A percentile compares a stretch with the other conserved stretches of the same genome.
phyloP scores from a whole-genome alignment of 2,113 vertebrate genomes.

The Coryphaenoides rupestris region DNA sequence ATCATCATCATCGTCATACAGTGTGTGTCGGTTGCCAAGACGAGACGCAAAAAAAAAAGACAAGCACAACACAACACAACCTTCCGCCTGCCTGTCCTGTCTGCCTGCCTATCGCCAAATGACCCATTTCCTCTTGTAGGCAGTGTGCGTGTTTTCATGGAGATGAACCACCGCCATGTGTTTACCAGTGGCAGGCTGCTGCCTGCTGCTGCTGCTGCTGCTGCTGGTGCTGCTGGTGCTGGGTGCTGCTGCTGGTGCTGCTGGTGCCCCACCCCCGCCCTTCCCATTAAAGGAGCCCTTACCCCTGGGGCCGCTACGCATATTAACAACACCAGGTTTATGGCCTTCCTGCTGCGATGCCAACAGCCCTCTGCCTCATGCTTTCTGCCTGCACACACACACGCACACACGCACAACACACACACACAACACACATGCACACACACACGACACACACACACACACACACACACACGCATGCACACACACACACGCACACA shows the following conservation, averaged over 20 bases:
- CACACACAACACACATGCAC: too few species aligned
- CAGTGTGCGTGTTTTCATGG: slow-evolving; percentile 59
- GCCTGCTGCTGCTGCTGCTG: too few species aligned
- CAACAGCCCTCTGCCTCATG: slow-evolving; percentile 50
- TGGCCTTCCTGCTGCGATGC: slow-evolving; percentile 61
- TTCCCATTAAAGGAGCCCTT: slow-evolving; percentile 65
- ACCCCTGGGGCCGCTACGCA: slow-evolving; percentile 51
- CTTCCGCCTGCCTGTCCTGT: too few species aligned
- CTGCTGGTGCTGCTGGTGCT: too few species aligned
- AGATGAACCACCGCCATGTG: slow-evolving; percentile 60
- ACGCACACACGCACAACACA: too few species aligned
- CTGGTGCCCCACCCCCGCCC: too few species aligned
- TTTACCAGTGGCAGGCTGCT: slow-evolving; percentile 67
- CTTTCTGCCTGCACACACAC: too few species aligned
- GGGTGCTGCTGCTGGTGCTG: too few species aligned
- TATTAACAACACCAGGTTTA: slow-evolving; percentile 70
- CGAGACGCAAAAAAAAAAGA: slow-evolving; percentile 1
- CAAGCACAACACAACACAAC: slow-evolving; percentile 47
- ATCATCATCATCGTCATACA: too few species aligned
- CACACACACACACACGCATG: too few species aligned
- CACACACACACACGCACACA: too few species aligned
- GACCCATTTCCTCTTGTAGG: slow-evolving; percentile 58
- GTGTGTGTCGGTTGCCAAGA: slow-evolving; percentile 31
- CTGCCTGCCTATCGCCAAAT: slow-evolving; percentile 64
- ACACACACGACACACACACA: too few species aligned